Percentiles rank a stretch among this genome's conserved stretches.
phyloP scores from a whole-genome alignment of 2,113 vertebrate species.

The Protobothrops flavoviridis region DNA sequence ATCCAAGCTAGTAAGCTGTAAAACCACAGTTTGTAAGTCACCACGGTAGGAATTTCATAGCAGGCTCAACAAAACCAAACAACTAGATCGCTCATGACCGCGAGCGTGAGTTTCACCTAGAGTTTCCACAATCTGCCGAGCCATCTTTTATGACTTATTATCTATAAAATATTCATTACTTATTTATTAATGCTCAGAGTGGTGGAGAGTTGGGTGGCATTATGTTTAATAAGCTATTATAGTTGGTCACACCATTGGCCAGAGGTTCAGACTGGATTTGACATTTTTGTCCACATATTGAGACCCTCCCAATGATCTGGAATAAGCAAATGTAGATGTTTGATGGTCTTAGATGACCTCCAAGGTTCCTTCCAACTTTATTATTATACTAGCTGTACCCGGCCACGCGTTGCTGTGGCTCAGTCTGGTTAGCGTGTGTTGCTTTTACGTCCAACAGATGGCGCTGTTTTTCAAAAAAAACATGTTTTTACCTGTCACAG shows the following conservation, averaged over 20 bases:
- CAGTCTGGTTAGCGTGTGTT: too few species aligned
- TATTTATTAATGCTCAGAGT: not conserved
- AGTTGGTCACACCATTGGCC: not conserved
- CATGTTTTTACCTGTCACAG: too few species aligned
- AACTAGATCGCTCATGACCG: not conserved
- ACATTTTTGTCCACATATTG: not conserved
- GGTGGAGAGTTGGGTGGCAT: not conserved
- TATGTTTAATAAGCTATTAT: not conserved
- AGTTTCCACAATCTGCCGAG: not conserved
- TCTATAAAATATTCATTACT: not conserved
- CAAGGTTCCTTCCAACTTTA: too few species aligned
- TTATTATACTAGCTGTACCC: too few species aligned
- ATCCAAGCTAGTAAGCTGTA: not conserved
- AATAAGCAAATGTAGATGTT: not conserved
- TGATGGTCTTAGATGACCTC: not conserved
- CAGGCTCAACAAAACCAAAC: not conserved
- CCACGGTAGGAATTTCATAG: not conserved
- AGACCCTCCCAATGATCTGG: not conserved
- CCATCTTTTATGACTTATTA: not conserved
- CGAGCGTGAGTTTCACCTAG: not conserved
- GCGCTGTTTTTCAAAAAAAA: too few species aligned
- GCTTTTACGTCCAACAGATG: too few species aligned
- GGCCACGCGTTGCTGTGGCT: too few species aligned
- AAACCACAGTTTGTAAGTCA: not conserved
- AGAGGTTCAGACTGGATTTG: not conserved